A percentile compares a stretch with the other conserved stretches of the same genome.
phyloP scores from a whole-genome alignment of 2,113 vertebrate species.

The Lophura nycthemera region DNA sequence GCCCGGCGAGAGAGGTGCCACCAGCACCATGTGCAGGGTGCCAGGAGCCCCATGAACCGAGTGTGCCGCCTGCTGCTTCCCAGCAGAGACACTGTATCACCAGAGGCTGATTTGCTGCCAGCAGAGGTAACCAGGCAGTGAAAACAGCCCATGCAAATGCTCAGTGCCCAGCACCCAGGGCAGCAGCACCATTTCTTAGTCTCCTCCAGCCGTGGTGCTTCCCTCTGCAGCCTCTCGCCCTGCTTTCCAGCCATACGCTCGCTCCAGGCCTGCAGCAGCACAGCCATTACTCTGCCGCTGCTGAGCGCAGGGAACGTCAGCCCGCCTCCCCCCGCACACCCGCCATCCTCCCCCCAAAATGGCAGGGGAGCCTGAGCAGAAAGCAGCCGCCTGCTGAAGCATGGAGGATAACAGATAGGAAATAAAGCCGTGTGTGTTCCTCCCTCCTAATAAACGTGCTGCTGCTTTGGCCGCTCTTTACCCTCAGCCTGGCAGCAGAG shows the following conservation, averaged over 20 bases:
- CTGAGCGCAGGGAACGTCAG: background rate
- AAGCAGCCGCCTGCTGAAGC: constrained; percentile 3
- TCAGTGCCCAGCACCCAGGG: background rate
- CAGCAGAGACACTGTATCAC: background rate
- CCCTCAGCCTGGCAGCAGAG: background rate
- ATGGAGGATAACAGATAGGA: background rate
- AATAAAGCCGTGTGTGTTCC: background rate
- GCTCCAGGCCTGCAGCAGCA: background rate
- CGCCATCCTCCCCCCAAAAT: background rate
- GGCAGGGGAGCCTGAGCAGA: background rate
- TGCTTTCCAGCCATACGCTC: constrained; percentile 1
- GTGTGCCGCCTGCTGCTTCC: rapidly evolving
- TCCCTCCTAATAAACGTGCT: background rate
- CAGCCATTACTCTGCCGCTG: constrained; percentile 19
- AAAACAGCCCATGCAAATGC: background rate
- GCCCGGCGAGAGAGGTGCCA: background rate
- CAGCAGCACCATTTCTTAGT: background rate
- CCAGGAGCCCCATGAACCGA: background rate
- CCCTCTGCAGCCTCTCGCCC: background rate
- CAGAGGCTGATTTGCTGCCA: background rate
- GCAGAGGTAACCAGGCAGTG: background rate
- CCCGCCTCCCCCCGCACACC: constrained; percentile 17
- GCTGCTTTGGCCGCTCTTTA: background rate
- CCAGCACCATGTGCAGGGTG: rapidly evolving
- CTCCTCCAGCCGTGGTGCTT: background rate